Evolutionary conservation across 2,888 invertebrate species (phyloP), one percentile per base, ranked within the genome.

Genomic region (Melieria picta): DNA sequence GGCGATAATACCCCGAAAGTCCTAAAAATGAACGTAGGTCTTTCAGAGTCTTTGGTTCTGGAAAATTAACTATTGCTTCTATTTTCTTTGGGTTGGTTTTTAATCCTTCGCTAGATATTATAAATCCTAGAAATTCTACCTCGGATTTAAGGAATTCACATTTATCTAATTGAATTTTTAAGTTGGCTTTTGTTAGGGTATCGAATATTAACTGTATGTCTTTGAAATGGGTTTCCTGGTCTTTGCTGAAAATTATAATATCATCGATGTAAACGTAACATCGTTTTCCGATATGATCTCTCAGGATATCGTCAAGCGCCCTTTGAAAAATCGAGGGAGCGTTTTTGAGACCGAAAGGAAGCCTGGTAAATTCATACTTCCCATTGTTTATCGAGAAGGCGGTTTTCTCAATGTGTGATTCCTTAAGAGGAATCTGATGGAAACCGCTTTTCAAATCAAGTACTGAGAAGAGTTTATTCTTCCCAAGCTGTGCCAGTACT

Each of bases 31-130:
- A 13, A 5, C 57, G 10, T 57, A 57, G 30, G n/a, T 67, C 66
- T 30, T 64, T 72, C 16, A 72, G 11, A 3, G 67, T 72, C 69
- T 64, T 72, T 46, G 72, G 67, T 0, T 43, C 3, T 7, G 56
- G 63, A 13, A 66, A 30, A 4, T 62, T 57, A 13, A 43, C 30
- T n/a, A 64, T 72, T 42, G 68, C 69, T 48, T 13, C 50, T 48
- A 10, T 55, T n/a, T 65, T 58, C 55, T 30, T 30, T 3, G 50
- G 11, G 2, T 30, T 30, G 30, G 30, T 30, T 30, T 30, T 30
- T 30, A 30, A 30, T 30, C 30, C 30, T 30, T 30, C 30, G 3
- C 30, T 30, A 30, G 30, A 30, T 30, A 30, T 30, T 30, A 30
- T 30, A 30, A 30, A 50, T 50, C 50, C 9, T 50, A 50, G 2